Evolutionary conservation across 1,140 invertebrate species (phyloP), one percentile per base, ranked within the genome.

Genomic region (Drosophila navojoa): DNA sequence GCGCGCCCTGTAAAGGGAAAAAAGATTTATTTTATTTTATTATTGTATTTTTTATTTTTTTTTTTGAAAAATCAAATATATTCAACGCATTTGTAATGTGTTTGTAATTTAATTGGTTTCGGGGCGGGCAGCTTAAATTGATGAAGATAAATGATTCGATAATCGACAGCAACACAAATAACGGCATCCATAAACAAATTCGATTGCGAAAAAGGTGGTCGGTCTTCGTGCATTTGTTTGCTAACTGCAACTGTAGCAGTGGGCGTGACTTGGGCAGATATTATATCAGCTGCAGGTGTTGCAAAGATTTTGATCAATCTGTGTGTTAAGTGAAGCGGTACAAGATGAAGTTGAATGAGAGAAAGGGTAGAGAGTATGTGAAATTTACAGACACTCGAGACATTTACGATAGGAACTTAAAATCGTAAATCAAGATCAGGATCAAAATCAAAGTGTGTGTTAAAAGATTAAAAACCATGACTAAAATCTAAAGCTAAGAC

Each of bases 41-140:
- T n/a, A n/a, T n/a, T n/a, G n/a, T n/a, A n/a, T n/a, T n/a, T n/a
- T n/a, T n/a, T n/a, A n/a, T n/a, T n/a, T n/a, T n/a, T n/a, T n/a
- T 15, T 45, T 15, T 6, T 3, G 7, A 45, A 45, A 15, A 45
- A 16, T 15, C 13, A 44, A n/a, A 63, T 74, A 85, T 69, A 53
- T 84, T 70, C 32, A 49, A 29, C 54, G 47, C 62, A 59, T 75
- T 78, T 86, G 32, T 66, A 81, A 81, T 86, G 76, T 86, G 71
- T 78, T 87, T 57, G 70, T 25, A 76, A 85, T 81, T 87, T 87
- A 85, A 81, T 85, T 87, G 64, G 74, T 69, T 67, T 62, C 22
- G 25, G 5, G 5, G n/a, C 50, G n/a, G 42, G 15, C 13, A 19
- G 29, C 44, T 63, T 50, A 70, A 22, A 70, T 71, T 53, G 70